A percentile compares a stretch with the other conserved stretches of the same genome.
Evolutionary conservation across 2,888 invertebrate species (phyloP).

Genomic region (Heliothis peltigera): DNA sequence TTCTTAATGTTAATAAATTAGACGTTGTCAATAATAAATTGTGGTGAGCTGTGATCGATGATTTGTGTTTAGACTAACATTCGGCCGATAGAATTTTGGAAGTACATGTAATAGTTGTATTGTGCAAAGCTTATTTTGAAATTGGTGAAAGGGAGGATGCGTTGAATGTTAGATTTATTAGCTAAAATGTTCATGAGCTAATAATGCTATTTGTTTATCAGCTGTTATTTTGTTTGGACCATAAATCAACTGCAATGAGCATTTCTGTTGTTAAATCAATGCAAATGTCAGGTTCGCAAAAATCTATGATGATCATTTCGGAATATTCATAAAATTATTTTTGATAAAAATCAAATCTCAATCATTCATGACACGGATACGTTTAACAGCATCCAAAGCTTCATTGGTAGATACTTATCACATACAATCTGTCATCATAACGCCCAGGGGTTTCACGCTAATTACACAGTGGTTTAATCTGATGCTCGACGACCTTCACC

Average conservation of each 20-base stretch:
- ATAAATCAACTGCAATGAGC: background rate
- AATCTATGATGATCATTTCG: too few relatives aligned
- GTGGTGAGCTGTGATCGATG: constrained; percentile 30
- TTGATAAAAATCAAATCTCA: too few relatives aligned
- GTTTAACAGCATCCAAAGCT: background rate
- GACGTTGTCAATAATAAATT: constrained; percentile 40
- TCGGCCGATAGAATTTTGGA: constrained; percentile 27
- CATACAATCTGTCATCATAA: constrained; percentile 32
- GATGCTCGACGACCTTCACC: constrained; percentile 45
- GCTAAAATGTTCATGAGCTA: constrained; percentile 17
- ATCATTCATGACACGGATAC: background rate
- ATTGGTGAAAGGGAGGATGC: constrained; percentile 38
- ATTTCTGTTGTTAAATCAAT: background rate
- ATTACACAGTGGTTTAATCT: constrained; percentile 22
- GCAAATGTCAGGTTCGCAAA: background rate
- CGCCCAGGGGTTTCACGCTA: constrained; percentile 22
- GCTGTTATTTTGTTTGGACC: background rate
- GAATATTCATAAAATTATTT: too few relatives aligned
- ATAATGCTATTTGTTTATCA: constrained; percentile 7
- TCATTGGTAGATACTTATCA: constrained; percentile 11
- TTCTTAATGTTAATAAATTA: constrained; percentile 45
- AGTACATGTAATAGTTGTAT: constrained; percentile 27
- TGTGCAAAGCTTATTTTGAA: constrained; percentile 45
- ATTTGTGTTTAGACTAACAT: constrained; percentile 15
- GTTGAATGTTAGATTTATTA: constrained; percentile 24